A percentile compares a stretch with the other conserved stretches of the same genome.
phyloP scores from a whole-genome alignment of 53 echinoderm and acorn worm species.

The Patiria pectinifera region DNA sequence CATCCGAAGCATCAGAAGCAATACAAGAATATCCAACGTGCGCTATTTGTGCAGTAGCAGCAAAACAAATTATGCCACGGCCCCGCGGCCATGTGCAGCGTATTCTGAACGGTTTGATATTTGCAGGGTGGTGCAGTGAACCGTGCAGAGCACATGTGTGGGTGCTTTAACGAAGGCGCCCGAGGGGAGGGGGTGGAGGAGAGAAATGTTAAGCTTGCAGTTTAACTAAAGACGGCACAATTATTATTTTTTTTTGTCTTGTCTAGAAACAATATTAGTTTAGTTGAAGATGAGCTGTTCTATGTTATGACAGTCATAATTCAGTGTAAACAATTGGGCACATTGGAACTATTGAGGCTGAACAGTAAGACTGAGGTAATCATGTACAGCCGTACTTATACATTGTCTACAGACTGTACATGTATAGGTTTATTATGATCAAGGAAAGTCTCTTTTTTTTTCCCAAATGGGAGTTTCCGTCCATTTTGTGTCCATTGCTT shows the following conservation, averaged over 20 bases:
- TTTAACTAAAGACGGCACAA: background rate
- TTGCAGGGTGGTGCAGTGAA: conserved; percentile 29
- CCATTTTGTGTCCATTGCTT: too few relatives aligned
- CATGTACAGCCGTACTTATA: background rate
- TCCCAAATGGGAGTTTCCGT: too few relatives aligned
- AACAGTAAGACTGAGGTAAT: too few relatives aligned
- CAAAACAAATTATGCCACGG: conserved; percentile 34
- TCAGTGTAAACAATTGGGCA: background rate
- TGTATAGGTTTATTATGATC: too few relatives aligned
- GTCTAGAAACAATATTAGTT: conserved; percentile 18
- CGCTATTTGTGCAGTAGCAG: background rate
- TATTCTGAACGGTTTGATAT: background rate
- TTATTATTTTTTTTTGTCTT: background rate
- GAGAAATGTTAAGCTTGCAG: conserved; percentile 29
- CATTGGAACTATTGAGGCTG: too few relatives aligned
- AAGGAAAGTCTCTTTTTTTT: too few relatives aligned
- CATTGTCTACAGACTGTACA: too few relatives aligned
- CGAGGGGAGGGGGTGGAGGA: background rate
- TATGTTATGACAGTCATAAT: background rate
- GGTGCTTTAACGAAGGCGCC: background rate
- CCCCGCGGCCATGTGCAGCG: conserved; percentile 18
- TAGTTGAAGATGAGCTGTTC: background rate
- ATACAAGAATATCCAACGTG: background rate
- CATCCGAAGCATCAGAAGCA: conserved; percentile 14
- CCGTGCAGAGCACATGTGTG: conserved; percentile 31